Conservation (phyloP, 2,113 vertebrate species). For the Nyctibius bracteatus region DNA sequence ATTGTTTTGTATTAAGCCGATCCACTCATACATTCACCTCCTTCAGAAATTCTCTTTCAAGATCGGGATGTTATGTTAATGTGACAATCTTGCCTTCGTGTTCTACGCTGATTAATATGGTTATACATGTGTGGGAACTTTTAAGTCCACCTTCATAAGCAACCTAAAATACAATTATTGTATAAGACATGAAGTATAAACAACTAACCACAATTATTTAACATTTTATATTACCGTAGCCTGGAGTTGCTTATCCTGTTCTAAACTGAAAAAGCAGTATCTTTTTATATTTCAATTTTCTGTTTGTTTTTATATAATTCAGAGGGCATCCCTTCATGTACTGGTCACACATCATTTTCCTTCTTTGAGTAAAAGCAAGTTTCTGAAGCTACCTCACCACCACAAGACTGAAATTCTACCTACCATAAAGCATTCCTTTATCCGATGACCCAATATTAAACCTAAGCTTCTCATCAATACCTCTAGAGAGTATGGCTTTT, state of each 20-base stretch:
- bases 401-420: not conserved
- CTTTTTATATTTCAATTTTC: not conserved
- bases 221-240: not conserved
- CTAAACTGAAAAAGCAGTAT: not conserved
- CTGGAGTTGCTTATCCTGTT: not conserved
- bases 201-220: not conserved
- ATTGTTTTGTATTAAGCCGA: not conserved
- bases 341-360: not conserved
- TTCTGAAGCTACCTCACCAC: not conserved
- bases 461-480: conserved; percentile 11
- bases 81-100: not conserved
- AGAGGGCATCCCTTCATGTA: not conserved
- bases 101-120: not conserved
- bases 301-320: not conserved
- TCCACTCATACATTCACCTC: not conserved
- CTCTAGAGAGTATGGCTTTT: conserved; percentile 2
- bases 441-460: not conserved
- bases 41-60: not conserved
- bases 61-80: not conserved
- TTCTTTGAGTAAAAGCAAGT: not conserved
- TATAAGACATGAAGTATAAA: not conserved
- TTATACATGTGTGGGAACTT: not conserved
- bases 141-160: not conserved
- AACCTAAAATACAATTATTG: not conserved
- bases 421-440: not conserved